Evolutionary conservation across 2,888 invertebrate species (phyloP).

Genomic region (Epicampocera succincta): DNA sequence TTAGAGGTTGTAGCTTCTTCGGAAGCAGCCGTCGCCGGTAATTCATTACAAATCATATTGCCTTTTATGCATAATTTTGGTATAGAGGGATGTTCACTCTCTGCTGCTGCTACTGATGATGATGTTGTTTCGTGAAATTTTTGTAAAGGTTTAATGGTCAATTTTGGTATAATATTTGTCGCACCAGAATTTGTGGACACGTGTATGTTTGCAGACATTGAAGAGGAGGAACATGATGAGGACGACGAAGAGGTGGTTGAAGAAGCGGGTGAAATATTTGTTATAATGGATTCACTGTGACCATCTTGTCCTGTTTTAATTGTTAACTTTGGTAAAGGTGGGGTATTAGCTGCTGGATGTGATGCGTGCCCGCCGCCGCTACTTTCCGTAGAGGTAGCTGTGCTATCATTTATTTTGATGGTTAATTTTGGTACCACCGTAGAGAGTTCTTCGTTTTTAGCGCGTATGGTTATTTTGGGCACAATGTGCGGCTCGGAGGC

Average conservation of each 20-base stretch:
- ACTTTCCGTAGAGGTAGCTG: slow-evolving; percentile 55
- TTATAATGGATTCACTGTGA: slow-evolving; percentile 78
- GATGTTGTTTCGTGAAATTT: slow-evolving; percentile 37
- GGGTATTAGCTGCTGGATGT: slow-evolving; percentile 72
- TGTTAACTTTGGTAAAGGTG: slow-evolving; percentile 84
- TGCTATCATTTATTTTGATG: slow-evolving; percentile 78
- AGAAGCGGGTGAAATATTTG: slow-evolving; percentile 77
- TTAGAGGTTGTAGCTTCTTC: slow-evolving; percentile 66
- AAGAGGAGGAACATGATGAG: slow-evolving; percentile 66
- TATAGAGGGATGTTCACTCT: slow-evolving; percentile 66
- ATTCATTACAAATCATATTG: slow-evolving; percentile 68
- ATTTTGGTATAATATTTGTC: slow-evolving; percentile 59
- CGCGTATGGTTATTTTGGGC: slow-evolving; percentile 81
- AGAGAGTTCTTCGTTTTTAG: slow-evolving; percentile 77
- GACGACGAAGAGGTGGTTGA: slow-evolving; percentile 70
- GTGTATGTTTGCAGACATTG: slow-evolving; percentile 79
- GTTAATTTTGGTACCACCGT: slow-evolving; percentile 80
- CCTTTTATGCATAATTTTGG: slow-evolving; percentile 81
- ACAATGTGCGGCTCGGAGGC: slow-evolving; percentile 79
- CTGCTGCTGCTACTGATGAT: background rate
- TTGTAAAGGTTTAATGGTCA: slow-evolving; percentile 68
- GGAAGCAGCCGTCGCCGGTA: slow-evolving; percentile 17
- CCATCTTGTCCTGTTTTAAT: slow-evolving; percentile 82
- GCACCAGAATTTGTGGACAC: slow-evolving; percentile 45
- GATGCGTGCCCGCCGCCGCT: slow-evolving; percentile 21